phyloP scores from a whole-genome alignment of 1,140 invertebrate genomes.

The Drosophila bipectinata region DNA sequence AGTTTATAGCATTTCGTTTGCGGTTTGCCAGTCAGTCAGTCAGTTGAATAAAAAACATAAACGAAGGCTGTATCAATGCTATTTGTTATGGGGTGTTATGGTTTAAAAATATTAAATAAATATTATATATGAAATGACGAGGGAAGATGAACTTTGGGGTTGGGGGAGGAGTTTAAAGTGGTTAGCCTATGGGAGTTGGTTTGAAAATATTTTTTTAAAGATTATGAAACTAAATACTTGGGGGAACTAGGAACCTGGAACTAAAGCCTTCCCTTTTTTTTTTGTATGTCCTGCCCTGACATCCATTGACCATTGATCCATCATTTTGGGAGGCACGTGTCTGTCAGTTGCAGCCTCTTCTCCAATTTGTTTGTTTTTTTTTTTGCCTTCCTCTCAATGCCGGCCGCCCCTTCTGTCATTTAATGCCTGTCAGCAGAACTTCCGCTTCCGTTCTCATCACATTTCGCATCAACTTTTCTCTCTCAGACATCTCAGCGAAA shows the following conservation, averaged over 20 bases:
- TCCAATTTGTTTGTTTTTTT: not conserved
- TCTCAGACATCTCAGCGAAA: not conserved
- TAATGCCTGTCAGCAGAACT: slow-evolving; percentile 1
- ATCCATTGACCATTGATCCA: slow-evolving; percentile 23
- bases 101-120: too few species aligned
- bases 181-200: too few species aligned
- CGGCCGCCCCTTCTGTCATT: not conserved
- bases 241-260: not conserved
- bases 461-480: not conserved
- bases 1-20: slow-evolving; percentile 18
- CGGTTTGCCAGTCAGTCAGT: slow-evolving; percentile 17
- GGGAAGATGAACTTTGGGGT: too few species aligned
- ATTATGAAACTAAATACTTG: not conserved
- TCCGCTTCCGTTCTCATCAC: slow-evolving; percentile 4
- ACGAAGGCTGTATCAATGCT: too few species aligned
- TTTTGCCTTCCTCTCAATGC: not conserved
- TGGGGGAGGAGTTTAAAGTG: too few species aligned
- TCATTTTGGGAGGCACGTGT: slow-evolving; percentile 17
- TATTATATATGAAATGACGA: too few species aligned
- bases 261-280: not conserved
- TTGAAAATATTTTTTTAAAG: too few species aligned
- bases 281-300: not conserved
- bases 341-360: slow-evolving; percentile 2
- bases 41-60: slow-evolving; percentile 3
- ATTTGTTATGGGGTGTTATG: too few species aligned